Evolutionary conservation across 2,797 vertebrate species (phyloP).

Genomic region (Graptemys geographica): DNA sequence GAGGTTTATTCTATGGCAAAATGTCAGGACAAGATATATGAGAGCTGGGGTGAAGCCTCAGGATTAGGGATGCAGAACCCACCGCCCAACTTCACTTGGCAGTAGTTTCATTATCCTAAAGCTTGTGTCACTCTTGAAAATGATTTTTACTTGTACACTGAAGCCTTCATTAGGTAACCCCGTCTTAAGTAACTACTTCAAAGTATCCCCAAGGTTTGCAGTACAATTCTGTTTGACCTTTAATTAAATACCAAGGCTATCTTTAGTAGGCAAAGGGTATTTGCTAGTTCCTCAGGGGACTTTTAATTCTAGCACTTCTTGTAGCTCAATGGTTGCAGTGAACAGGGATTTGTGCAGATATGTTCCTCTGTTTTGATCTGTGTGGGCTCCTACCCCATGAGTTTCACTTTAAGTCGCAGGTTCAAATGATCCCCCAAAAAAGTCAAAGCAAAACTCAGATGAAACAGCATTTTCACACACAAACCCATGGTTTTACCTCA

Average conservation of each 20-base stretch:
- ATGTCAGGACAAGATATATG: neutral
- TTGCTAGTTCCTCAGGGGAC: slow-evolving; percentile 13
- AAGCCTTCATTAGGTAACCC: slow-evolving; percentile 41
- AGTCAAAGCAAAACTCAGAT: neutral
- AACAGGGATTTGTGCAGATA: neutral
- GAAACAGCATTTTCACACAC: neutral
- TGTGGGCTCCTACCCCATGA: neutral
- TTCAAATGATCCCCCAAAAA: neutral
- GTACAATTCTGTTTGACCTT: slow-evolving; percentile 62
- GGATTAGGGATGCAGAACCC: neutral
- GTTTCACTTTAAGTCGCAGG: neutral
- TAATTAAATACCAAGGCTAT: slow-evolving; percentile 70
- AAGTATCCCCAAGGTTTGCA: slow-evolving; percentile 43
- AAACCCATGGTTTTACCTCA: neutral
- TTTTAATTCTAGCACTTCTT: neutral
- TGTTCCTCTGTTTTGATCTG: neutral
- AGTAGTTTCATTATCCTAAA: neutral
- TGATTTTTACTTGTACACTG: neutral
- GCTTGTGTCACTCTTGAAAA: neutral
- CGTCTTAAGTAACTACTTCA: slow-evolving; percentile 45
- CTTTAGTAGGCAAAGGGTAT: slow-evolving; percentile 18
- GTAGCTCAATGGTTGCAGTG: neutral
- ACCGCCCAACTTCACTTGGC: neutral
- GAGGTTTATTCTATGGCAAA: rapidly evolving
- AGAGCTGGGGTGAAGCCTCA: neutral